Conservation (phyloP, 2,888 invertebrate species). For the Erpobdella octoculata region DNA sequence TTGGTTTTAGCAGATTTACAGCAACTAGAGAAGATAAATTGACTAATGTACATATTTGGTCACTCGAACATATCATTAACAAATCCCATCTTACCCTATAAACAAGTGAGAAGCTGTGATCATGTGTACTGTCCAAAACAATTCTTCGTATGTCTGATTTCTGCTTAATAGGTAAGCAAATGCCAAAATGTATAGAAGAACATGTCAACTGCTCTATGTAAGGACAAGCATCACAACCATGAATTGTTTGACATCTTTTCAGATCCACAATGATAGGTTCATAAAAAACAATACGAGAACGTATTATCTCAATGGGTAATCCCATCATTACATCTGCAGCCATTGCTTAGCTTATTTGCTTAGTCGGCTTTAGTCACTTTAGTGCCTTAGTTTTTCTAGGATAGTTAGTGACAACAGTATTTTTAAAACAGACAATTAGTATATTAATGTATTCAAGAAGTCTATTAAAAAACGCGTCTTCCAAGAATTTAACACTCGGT, state of each 20-base stretch:
- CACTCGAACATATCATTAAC: not conserved
- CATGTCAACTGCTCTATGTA: not conserved
- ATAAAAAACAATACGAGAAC: not conserved
- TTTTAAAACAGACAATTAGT: too few relatives aligned
- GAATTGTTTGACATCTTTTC: not conserved
- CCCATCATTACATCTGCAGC: constrained; percentile 4
- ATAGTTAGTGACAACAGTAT: too few relatives aligned
- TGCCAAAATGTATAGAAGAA: not conserved
- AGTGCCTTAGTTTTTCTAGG: too few relatives aligned
- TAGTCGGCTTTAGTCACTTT: not conserved
- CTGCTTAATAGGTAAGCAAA: not conserved
- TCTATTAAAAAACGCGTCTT: not conserved
- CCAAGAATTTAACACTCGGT: not conserved
- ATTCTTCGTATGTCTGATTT: not conserved
- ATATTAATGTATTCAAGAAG: not conserved
- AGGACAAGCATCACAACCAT: not conserved
- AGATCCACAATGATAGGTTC: not conserved
- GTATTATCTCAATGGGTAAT: not conserved
- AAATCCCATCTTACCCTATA: not conserved
- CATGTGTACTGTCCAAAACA: not conserved
- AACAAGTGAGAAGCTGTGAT: not conserved
- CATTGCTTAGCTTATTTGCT: not conserved
- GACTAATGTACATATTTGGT: not conserved
- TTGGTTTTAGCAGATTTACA: not conserved
- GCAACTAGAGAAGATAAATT: not conserved